Evolutionary conservation across 2,797 vertebrate genomes (phyloP).

Genomic region (Hylomyscus alleni): DNA sequence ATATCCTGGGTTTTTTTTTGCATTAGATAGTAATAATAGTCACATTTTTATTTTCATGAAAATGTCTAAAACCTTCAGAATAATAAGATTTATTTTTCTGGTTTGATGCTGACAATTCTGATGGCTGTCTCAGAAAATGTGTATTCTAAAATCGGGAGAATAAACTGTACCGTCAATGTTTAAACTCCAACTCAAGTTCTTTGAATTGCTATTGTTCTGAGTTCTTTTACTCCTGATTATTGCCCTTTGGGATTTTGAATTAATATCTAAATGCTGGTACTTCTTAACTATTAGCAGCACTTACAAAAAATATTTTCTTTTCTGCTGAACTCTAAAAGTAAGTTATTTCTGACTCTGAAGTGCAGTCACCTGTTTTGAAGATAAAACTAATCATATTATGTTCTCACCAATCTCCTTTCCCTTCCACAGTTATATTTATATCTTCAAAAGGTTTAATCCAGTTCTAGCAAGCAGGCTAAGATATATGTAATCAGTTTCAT

Average conservation of each 20-base stretch:
- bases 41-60: slow-evolving; percentile 18
- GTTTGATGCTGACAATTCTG: neutral
- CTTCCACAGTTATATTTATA: slow-evolving; percentile 78
- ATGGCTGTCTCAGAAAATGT: neutral
- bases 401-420: slow-evolving; percentile 68
- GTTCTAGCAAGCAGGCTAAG: slow-evolving; percentile 73
- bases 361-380: slow-evolving; percentile 71
- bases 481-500: slow-evolving; percentile 78
- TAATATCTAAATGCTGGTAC: slow-evolving; percentile 55
- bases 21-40: neutral
- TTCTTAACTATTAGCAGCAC: slow-evolving; percentile 2
- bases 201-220: slow-evolving; percentile 32
- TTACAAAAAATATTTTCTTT: slow-evolving; percentile 62
- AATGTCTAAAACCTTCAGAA: slow-evolving; percentile 12
- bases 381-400: slow-evolving; percentile 79
- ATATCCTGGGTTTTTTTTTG: neutral
- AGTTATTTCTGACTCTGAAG: slow-evolving; percentile 70
- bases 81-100: neutral
- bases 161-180: neutral
- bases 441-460: slow-evolving; percentile 80
- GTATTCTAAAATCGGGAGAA: neutral
- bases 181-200: slow-evolving; percentile 19
- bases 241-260: slow-evolving; percentile 33
- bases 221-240: neutral
- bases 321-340: slow-evolving; percentile 39